phyloP scores from a whole-genome alignment of 1,140 invertebrate genomes.

The Pachyrhynchus sulphureomaculatus region DNA sequence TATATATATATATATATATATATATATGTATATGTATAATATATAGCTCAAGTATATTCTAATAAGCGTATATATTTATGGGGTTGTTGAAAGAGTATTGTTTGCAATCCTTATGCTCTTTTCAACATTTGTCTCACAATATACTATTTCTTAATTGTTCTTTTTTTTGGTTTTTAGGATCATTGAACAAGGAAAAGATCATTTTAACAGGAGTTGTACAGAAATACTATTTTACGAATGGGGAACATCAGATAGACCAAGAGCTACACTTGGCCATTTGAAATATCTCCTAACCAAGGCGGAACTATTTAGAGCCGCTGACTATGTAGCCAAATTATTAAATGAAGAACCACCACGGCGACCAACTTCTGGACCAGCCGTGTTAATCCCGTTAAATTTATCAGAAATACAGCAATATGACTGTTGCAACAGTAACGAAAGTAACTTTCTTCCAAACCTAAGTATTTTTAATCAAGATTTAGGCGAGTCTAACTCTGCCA shows the following conservation, averaged over 20 bases:
- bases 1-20: too few relatives aligned
- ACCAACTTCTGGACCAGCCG: slow-evolving; percentile 60
- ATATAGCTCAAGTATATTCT: too few relatives aligned
- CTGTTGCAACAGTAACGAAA: too few relatives aligned
- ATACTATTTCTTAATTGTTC: too few relatives aligned
- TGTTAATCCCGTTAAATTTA: slow-evolving; percentile 31
- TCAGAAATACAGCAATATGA: not conserved
- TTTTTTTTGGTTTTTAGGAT: slow-evolving; percentile 5
- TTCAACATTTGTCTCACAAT: too few relatives aligned
- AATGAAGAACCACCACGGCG: slow-evolving; percentile 56
- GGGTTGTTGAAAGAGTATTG: too few relatives aligned
- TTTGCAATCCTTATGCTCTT: too few relatives aligned
- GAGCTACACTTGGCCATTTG: slow-evolving; percentile 66
- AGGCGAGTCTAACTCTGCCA: not conserved
- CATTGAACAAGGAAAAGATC: slow-evolving; percentile 26
- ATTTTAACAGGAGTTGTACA: slow-evolving; percentile 59
- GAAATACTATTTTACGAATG: slow-evolving; percentile 82
- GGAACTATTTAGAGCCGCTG: slow-evolving; percentile 74
- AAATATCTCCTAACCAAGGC: slow-evolving; percentile 64
- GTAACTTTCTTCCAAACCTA: slow-evolving; percentile 11
- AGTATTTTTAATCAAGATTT: slow-evolving; percentile 10
- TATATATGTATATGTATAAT: too few relatives aligned
- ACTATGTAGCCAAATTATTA: slow-evolving; percentile 72
- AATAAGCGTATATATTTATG: too few relatives aligned
- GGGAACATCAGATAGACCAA: slow-evolving; percentile 70